Conservation (phyloP, 2,113 vertebrate genomes). For the Empidonax traillii region DNA sequence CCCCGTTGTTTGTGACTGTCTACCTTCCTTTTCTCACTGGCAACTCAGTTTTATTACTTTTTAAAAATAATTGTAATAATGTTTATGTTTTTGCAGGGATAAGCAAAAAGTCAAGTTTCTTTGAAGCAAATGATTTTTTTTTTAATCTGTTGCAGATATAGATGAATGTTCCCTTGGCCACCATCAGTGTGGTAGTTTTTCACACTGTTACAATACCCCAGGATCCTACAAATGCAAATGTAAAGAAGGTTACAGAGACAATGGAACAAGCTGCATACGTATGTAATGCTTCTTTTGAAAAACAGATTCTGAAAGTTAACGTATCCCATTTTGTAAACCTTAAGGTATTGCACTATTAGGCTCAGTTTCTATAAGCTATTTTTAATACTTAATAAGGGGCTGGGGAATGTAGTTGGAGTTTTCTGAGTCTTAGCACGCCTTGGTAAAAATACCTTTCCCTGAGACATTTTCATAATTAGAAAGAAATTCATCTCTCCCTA, state of each 20-base stretch:
- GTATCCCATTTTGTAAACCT: neutral
- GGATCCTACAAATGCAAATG: conserved; percentile 97
- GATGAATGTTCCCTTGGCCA: conserved; percentile 88
- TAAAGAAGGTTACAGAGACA: conserved; percentile 86
- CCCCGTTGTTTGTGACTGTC: neutral
- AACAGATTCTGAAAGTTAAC: neutral
- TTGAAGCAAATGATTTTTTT: neutral
- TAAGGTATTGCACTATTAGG: neutral
- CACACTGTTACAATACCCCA: conserved; percentile 88
- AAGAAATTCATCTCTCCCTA: conserved; percentile 9
- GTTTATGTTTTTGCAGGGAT: neutral
- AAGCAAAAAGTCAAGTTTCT: neutral
- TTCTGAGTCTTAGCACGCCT: neutral
- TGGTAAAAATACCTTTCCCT: conserved; percentile 47
- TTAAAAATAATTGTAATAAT: neutral
- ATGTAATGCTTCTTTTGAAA: conserved; percentile 64
- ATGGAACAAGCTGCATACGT: conserved; percentile 87
- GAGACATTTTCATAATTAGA: conserved; percentile 43
- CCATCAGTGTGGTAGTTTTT: conserved; percentile 83
- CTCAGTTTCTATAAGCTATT: neutral
- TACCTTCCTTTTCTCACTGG: neutral
- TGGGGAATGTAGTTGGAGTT: neutral
- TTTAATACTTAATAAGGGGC: conserved; percentile 4
- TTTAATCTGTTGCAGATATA: conserved; percentile 79
- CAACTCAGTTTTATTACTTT: neutral